These are phyloP conservation scores for Pollenia labialis DNA, from an alignment of 2,888 invertebrate genomes.

Conservation along the genomic window DNA sequence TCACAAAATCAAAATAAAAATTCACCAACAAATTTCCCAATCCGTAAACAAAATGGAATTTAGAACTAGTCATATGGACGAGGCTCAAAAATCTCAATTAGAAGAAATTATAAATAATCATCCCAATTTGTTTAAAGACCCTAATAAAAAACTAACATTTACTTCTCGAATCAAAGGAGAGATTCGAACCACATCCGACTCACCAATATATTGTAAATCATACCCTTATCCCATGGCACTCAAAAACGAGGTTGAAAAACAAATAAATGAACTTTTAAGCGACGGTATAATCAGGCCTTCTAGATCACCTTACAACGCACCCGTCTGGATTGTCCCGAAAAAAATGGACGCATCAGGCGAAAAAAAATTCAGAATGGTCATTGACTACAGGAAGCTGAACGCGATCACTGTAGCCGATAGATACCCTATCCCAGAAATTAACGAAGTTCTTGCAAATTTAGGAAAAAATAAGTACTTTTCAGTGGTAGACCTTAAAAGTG, in stretches of 20 bases:
- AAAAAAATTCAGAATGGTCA: conserved; percentile 16
- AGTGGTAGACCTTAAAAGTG: conserved; percentile 38
- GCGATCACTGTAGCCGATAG: conserved; percentile 4
- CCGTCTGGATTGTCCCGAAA: conserved; percentile 2
- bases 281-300: conserved; percentile 35
- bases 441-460: conserved; percentile 26
- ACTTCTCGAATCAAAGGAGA: conserved; percentile 28
- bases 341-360: neutral
- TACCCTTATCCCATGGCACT: conserved; percentile 25
- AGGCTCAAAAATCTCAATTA: conserved; percentile 35
- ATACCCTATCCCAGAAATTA: conserved; percentile 38
- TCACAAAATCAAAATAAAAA: conserved; percentile 2
- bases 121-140: conserved; percentile 24
- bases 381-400: conserved; percentile 57
- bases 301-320: conserved; percentile 20
- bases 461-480: conserved; percentile 29
- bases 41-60: conserved; percentile 7
- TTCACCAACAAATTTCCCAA: conserved; percentile 14
- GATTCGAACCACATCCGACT: conserved; percentile 4
- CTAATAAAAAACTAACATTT: conserved; percentile 32
- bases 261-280: conserved; percentile 9
- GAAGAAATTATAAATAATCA: conserved; percentile 32
- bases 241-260: conserved; percentile 28
- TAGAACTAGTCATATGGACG: conserved; percentile 36
- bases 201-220: conserved; percentile 23